Percentiles rank a stretch among this genome's conserved stretches.
These are phyloP conservation scores for Peromyscus californicus DNA, from an alignment of 2,113 vertebrate genomes.

Conservation along the genomic window DNA sequence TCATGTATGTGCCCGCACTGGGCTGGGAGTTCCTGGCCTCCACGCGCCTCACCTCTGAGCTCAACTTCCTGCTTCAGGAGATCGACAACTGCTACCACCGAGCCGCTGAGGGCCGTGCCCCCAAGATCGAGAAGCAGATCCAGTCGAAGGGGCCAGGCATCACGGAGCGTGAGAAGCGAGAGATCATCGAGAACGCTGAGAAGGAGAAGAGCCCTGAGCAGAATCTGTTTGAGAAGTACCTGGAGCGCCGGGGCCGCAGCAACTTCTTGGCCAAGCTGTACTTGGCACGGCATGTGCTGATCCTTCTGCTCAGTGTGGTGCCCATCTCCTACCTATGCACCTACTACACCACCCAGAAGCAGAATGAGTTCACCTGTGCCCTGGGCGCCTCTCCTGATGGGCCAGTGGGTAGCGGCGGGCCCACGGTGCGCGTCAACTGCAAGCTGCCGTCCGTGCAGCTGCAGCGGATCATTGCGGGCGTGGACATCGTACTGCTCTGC, in stretches of 20 bases:
- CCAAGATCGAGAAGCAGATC: conserved; percentile 99
- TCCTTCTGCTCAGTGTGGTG: conserved; percentile 97
- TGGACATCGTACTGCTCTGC: conserved; percentile 95
- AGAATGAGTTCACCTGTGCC: conserved; percentile 98
- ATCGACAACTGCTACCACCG: conserved; percentile 99
- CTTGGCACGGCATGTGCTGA: conserved; percentile 95
- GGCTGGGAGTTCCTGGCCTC: conserved; percentile 99
- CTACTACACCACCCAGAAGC: conserved; percentile 97
- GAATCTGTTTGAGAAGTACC: conserved; percentile 99
- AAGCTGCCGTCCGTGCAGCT: conserved; percentile 98
- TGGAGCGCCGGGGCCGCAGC: conserved; percentile 97
- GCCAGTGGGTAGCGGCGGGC: conserved; percentile 76
- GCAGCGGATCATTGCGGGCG: conserved; percentile 97
- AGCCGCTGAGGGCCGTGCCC: conserved; percentile 97
- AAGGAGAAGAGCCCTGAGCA: conserved; percentile 99
- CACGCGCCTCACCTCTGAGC: conserved; percentile 98
- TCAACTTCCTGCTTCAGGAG: conserved; percentile 99
- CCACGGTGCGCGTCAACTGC: conserved; percentile 95
- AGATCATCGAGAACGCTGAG: conserved; percentile 99
- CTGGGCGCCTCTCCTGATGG: conserved; percentile 95
- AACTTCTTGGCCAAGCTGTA: conserved; percentile 99
- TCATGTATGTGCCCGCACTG: conserved; percentile 98
- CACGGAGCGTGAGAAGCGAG: conserved; percentile 95
- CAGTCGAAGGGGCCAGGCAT: conserved; percentile 99
- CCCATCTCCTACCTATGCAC: conserved; percentile 97